phyloP scores from a whole-genome alignment of 1,140 invertebrate species.

The Drosophila trapezifrons region DNA sequence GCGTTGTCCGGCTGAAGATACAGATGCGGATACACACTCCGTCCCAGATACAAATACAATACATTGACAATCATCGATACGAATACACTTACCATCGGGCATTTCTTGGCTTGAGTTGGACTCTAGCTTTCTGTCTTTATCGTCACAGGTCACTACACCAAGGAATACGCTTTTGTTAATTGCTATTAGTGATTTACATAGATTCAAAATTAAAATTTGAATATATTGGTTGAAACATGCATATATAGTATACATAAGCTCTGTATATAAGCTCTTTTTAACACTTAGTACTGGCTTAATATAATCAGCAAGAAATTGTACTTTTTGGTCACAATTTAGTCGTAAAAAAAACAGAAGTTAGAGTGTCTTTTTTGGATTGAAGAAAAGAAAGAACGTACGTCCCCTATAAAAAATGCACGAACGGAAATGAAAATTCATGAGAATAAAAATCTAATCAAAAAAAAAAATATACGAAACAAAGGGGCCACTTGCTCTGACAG shows the following conservation, averaged over 20 bases:
- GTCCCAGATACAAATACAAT: constrained; percentile 3
- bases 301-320: no score
- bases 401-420: constrained; percentile 54
- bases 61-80: constrained; percentile 8
- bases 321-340: no score
- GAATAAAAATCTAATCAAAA: constrained; percentile 73
- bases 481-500: constrained; percentile 28
- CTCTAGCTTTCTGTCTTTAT: constrained; percentile 21
- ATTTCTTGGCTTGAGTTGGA: constrained; percentile 23
- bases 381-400: constrained; percentile 28
- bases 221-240: no score
- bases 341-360: no score
- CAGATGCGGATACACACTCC: constrained; percentile 11
- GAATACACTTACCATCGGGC: constrained; percentile 9
- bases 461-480: constrained; percentile 65
- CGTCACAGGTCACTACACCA: no score
- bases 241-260: no score
- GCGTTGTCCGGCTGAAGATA: background rate
- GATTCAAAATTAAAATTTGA: no score
- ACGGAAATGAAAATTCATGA: constrained; percentile 77
- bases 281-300: no score
- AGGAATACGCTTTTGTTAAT: background rate
- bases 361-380: background rate
- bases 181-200: background rate
- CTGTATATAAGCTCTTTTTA: no score